Conservation (phyloP, 2,797 vertebrate species). For the Perodicticus potto region DNA sequence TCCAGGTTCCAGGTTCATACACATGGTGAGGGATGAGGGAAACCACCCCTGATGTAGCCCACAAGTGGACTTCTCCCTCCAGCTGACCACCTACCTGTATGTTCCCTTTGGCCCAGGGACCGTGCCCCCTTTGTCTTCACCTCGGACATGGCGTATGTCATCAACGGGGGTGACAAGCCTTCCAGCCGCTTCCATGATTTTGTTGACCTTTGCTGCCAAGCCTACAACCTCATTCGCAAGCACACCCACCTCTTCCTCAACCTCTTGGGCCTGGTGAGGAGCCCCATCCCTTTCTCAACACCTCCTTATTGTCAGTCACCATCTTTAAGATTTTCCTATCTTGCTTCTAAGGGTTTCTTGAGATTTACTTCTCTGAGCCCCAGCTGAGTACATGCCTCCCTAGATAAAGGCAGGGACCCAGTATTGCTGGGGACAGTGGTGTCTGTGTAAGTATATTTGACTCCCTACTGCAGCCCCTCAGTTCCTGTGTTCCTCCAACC, state of each 20-base stretch:
- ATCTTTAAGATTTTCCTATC: background rate
- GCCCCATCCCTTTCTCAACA: background rate
- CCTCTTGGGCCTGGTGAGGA: conserved; percentile 95
- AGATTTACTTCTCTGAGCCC: background rate
- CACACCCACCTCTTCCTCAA: conserved; percentile 98
- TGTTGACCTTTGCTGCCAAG: conserved; percentile 98
- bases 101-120: conserved; percentile 89
- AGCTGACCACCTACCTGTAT: conserved; percentile 49
- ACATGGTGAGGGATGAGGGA: background rate
- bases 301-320: background rate
- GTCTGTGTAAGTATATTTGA: background rate
- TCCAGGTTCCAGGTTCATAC: background rate
- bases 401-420: background rate
- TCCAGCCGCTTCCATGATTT: conserved; percentile 99
- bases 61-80: background rate
- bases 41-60: background rate
- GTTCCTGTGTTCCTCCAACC: background rate
- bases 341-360: background rate
- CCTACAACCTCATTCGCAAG: conserved; percentile 98
- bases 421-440: background rate
- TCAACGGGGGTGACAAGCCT: conserved; percentile 98
- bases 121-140: conserved; percentile 98
- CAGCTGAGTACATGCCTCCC: background rate
- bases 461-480: background rate
- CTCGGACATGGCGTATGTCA: conserved; percentile 99